A percentile compares a stretch with the other conserved stretches of the same genome.
These are phyloP conservation scores for Pristis pectinata DNA, from an alignment of 2,797 vertebrate genomes.

Conservation along the genomic window DNA sequence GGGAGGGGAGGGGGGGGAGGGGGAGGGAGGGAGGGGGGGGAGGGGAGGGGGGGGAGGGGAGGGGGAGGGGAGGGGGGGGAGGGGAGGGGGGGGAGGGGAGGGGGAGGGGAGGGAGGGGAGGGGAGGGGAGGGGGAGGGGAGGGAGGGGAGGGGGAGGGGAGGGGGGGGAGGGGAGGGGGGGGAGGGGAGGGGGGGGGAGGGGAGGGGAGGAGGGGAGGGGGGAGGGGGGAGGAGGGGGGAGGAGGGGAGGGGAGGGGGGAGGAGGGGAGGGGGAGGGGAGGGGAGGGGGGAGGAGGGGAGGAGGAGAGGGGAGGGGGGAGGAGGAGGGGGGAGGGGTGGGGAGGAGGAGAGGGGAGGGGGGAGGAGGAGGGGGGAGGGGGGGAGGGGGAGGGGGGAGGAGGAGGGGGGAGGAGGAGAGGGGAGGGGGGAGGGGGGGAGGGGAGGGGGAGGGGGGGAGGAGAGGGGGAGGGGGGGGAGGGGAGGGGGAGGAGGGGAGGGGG, in stretches of 20 bases:
- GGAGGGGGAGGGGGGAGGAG: no score
- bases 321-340: slow-evolving; percentile 39
- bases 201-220: background rate
- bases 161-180: background rate
- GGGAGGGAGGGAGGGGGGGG: background rate
- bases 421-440: no score
- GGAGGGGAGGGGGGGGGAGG: background rate
- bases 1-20: background rate
- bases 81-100: background rate
- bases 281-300: slow-evolving; percentile 28
- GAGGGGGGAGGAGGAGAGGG: no score
- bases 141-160: background rate
- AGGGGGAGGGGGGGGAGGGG: no score
- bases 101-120: background rate
- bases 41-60: background rate
- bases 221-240: background rate
- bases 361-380: no score
- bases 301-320: slow-evolving; percentile 20
- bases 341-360: background rate
- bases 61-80: background rate
- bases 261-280: background rate
- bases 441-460: no score
- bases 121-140: background rate
- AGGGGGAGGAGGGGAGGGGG: no score
- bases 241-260: no score